A percentile compares a stretch with the other conserved stretches of the same genome.
phyloP scores from a whole-genome alignment of 2,888 invertebrate genomes.

The Capitulum mitella region DNA sequence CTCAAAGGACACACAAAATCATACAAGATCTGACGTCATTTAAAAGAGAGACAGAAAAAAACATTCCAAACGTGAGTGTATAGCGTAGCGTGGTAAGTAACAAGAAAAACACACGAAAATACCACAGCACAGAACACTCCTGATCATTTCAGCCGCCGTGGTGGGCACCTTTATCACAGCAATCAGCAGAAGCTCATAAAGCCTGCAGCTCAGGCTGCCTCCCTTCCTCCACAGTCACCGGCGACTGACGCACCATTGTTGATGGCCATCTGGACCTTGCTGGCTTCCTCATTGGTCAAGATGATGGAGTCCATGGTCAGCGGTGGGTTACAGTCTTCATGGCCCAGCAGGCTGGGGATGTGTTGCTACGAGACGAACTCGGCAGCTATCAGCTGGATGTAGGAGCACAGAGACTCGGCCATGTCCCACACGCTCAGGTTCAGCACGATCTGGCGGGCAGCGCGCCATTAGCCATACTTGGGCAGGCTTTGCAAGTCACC shows the following conservation, averaged over 20 bases:
- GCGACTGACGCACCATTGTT: background rate
- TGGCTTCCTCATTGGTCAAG: background rate
- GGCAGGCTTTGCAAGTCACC: too few relatives aligned
- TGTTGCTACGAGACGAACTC: background rate
- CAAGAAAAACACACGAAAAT: too few relatives aligned
- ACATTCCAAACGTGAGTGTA: too few relatives aligned
- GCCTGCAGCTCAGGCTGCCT: background rate
- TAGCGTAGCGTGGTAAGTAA: too few relatives aligned
- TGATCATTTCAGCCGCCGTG: too few relatives aligned
- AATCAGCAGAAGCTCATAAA: too few relatives aligned
- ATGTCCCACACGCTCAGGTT: background rate
- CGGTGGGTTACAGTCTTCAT: background rate
- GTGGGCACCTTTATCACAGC: too few relatives aligned
- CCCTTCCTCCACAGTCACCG: background rate
- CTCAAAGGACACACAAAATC: too few relatives aligned
- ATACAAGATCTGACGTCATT: too few relatives aligned
- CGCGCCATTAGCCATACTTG: too few relatives aligned
- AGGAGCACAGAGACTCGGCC: constrained; percentile 1
- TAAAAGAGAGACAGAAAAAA: too few relatives aligned
- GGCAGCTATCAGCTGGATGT: background rate
- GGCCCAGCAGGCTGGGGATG: constrained; percentile 1
- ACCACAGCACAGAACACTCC: too few relatives aligned
- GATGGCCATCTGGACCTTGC: constrained; percentile 17
- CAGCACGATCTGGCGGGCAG: background rate
- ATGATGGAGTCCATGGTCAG: background rate